Conservation (phyloP, 2,113 vertebrate genomes). For the Callocephalon fimbriatum region DNA sequence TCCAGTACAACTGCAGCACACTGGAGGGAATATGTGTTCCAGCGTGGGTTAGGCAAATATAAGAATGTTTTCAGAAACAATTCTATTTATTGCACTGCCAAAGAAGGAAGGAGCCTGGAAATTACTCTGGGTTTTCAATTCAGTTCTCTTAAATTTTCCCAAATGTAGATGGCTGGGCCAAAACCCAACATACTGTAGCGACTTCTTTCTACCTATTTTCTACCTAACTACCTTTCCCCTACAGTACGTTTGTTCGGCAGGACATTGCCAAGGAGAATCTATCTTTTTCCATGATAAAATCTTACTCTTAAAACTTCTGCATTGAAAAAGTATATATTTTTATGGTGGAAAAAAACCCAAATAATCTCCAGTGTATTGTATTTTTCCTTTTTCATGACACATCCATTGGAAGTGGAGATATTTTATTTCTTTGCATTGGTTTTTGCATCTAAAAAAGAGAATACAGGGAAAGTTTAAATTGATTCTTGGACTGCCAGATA, state of each 20-base stretch:
- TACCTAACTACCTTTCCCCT: neutral
- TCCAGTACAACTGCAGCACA: neutral
- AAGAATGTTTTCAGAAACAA: neutral
- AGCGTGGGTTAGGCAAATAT: neutral
- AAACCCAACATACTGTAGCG: neutral
- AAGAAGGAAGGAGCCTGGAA: neutral
- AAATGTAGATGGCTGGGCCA: neutral
- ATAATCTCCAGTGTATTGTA: neutral
- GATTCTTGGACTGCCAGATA: neutral
- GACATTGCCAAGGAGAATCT: neutral
- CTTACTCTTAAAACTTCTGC: neutral
- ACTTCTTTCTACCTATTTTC: neutral
- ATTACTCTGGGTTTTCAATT: neutral
- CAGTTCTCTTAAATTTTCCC: neutral
- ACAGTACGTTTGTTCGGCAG: neutral
- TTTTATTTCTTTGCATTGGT: neutral
- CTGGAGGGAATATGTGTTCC: neutral
- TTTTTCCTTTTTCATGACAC: neutral
- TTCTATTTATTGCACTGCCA: neutral
- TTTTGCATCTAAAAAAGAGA: neutral
- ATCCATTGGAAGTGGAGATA: neutral
- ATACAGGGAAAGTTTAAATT: neutral
- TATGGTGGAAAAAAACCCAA: fast-evolving
- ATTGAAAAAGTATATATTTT: neutral
- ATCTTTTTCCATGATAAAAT: neutral